These are phyloP conservation scores for Isoperla grammatica DNA, from an alignment of 2,888 invertebrate genomes.

Conservation along the genomic window DNA sequence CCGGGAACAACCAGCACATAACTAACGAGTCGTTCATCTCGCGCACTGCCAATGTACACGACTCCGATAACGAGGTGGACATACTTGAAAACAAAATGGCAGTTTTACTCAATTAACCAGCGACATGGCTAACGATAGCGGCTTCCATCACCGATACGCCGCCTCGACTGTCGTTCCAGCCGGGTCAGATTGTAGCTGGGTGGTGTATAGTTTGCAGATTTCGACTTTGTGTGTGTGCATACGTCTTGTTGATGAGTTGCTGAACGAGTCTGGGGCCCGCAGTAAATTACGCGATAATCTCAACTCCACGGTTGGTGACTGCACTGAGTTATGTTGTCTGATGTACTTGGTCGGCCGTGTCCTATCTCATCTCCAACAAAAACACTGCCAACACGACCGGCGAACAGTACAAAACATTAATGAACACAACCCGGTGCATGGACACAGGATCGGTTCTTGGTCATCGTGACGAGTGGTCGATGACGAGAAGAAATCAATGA, in stretches of 20 bases:
- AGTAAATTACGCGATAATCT: slow-evolving; percentile 19
- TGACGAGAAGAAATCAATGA: too few species aligned
- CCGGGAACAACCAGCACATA: too few species aligned
- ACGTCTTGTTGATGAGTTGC: slow-evolving; percentile 23
- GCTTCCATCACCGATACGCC: too few species aligned
- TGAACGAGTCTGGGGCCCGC: slow-evolving; percentile 17
- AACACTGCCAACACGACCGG: slow-evolving; percentile 4
- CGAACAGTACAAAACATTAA: slow-evolving; percentile 13
- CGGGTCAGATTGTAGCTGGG: background rate
- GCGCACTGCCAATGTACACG: too few species aligned
- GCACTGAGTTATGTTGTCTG: slow-evolving; percentile 15
- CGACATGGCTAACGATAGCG: too few species aligned
- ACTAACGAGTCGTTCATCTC: too few species aligned
- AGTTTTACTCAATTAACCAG: too few species aligned
- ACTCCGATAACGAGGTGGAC: too few species aligned
- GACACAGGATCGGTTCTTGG: background rate
- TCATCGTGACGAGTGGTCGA: too few species aligned
- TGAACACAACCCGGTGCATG: slow-evolving; percentile 15
- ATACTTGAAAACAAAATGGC: too few species aligned
- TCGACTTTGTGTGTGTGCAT: slow-evolving; percentile 12
- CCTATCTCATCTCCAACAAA: slow-evolving; percentile 11
- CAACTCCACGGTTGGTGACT: slow-evolving; percentile 15
- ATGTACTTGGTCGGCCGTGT: slow-evolving; percentile 7
- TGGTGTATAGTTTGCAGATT: slow-evolving; percentile 4
- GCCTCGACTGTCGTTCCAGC: background rate